Percentiles rank a stretch among this genome's conserved stretches.
Conservation (phyloP, 2,797 vertebrate species). For the Etheostoma perlongum region DNA sequence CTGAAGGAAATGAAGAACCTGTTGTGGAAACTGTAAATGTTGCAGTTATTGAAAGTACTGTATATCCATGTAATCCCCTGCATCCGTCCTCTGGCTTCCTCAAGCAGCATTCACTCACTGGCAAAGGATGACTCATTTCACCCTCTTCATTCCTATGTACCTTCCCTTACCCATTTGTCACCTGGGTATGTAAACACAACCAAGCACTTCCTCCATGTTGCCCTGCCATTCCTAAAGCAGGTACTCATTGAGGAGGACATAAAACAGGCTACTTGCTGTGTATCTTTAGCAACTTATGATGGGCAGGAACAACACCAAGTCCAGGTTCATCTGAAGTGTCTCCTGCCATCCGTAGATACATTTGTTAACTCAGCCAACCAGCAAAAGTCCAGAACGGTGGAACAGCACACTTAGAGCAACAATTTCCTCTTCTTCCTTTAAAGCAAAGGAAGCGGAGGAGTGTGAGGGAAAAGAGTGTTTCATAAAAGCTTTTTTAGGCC, state of each 20-base stretch:
- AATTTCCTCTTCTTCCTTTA: slow-evolving; percentile 39
- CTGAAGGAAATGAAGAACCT: background rate
- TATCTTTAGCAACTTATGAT: slow-evolving; percentile 32
- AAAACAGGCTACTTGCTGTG: slow-evolving; percentile 70
- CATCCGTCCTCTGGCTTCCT: slow-evolving; percentile 27
- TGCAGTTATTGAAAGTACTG: slow-evolving; percentile 2
- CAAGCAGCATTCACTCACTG: slow-evolving; percentile 32
- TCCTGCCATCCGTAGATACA: slow-evolving; percentile 63
- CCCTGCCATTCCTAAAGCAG: slow-evolving; percentile 49
- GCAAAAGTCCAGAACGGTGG: slow-evolving; percentile 47
- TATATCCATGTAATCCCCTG: slow-evolving; percentile 10
- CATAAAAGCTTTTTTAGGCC: slow-evolving; percentile 27
- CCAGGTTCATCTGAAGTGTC: slow-evolving; percentile 72
- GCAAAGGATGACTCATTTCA: slow-evolving; percentile 38
- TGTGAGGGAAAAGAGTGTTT: slow-evolving; percentile 4
- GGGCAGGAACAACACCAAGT: slow-evolving; percentile 51
- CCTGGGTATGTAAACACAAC: slow-evolving; percentile 65
- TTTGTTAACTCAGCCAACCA: slow-evolving; percentile 70
- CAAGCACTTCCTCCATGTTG: slow-evolving; percentile 62
- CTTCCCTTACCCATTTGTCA: slow-evolving; percentile 53
- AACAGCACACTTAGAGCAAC: slow-evolving; percentile 33
- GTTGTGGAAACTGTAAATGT: background rate
- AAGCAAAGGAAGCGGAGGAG: slow-evolving; percentile 51
- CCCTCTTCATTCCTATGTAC: slow-evolving; percentile 19
- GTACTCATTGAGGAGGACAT: slow-evolving; percentile 52